Evolutionary conservation across 92 coral and sea anemone species (phyloP), one percentile per base, ranked within the genome.

Genomic region (Anthopleura xanthogrammica): DNA sequence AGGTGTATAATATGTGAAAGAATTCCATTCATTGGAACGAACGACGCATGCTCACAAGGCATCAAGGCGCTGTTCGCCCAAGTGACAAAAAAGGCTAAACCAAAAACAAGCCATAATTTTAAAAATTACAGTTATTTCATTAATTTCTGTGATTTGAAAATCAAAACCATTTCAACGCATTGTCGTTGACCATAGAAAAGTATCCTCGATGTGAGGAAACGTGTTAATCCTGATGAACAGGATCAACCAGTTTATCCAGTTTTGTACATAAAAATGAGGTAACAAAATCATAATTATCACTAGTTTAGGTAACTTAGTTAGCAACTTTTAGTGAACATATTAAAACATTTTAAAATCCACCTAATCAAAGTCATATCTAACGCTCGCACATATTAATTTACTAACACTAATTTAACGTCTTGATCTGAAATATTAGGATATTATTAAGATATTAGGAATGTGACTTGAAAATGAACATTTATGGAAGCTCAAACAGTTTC

Each of bases 151-250:
- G 74, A 68, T 68, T 3, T 68, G 41, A 68, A 7, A n/a, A 36
- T 19, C 29, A 12, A 62, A 36, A 68, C 7, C 13, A 8, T 12
- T 3, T 36, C 1, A 68, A 68, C 74, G 46, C 46, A 13, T 68
- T 29, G 42, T 24, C 74, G 41, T 68, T 68, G 74, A 68, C 40
- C 74, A 36, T 23, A 3, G 50, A 3, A 23, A 10, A 68, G 74
- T 68, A 68, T 68, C 74, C 74, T 68, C 74, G 74, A 68, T 68
- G 40, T 68, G 74, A 68, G 74, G 74, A 68, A 68, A 29, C n/a
- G 9, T 62, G 13, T 54, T 54, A 11, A 14, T 54, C 40, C 41
- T 23, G 16, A 68, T 12, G 3, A 68, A 68, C 74, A 23, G 74
- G 74, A 68, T 68, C 29, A 68, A 68, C 42, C 13, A 23, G 74